Evolutionary conservation across 35 echinoderm and acorn worm genomes (phyloP).

Genomic region (Heliocidaris erythrogramma): DNA sequence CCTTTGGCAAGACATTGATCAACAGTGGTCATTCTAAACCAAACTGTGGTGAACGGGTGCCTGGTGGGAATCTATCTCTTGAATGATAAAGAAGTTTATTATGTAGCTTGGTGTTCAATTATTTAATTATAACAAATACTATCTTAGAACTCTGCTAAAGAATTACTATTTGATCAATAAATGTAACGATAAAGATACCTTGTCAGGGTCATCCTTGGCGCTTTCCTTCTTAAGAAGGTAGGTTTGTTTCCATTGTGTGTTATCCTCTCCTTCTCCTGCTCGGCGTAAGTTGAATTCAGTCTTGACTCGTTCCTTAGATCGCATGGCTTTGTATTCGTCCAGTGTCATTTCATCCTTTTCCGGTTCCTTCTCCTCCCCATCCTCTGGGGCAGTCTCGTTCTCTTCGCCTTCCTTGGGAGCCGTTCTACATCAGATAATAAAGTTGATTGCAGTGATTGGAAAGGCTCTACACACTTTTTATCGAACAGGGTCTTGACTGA

Average conservation of each 20-base stretch:
- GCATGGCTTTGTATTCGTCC: slow-evolving; percentile 92
- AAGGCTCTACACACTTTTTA: too few relatives aligned
- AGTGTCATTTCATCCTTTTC: slow-evolving; percentile 91
- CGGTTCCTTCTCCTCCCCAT: slow-evolving; percentile 69
- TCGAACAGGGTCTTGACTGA: too few relatives aligned
- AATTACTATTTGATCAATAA: background rate
- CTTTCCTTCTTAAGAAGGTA: slow-evolving; percentile 76
- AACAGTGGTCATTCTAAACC: too few relatives aligned
- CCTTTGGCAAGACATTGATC: background rate
- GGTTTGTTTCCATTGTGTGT: slow-evolving; percentile 81
- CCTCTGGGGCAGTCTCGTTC: slow-evolving; percentile 47
- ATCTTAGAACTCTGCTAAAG: too few relatives aligned
- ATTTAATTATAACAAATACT: too few relatives aligned
- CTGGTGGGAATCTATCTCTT: too few relatives aligned
- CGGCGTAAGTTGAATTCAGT: slow-evolving; percentile 81
- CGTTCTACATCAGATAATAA: background rate
- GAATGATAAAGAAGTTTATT: too few relatives aligned
- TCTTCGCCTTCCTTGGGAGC: slow-evolving; percentile 64
- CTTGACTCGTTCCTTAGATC: slow-evolving; percentile 63
- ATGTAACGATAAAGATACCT: slow-evolving; percentile 6
- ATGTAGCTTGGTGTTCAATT: too few relatives aligned
- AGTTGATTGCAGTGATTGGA: background rate
- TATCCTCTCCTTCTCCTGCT: slow-evolving; percentile 92
- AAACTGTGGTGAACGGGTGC: too few relatives aligned
- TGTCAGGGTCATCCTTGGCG: slow-evolving; percentile 20